Percentiles rank a stretch among this genome's conserved stretches.
These are phyloP conservation scores for Hirtodrosophila trivittata DNA, from an alignment of 2,888 invertebrate genomes.

Conservation along the genomic window DNA sequence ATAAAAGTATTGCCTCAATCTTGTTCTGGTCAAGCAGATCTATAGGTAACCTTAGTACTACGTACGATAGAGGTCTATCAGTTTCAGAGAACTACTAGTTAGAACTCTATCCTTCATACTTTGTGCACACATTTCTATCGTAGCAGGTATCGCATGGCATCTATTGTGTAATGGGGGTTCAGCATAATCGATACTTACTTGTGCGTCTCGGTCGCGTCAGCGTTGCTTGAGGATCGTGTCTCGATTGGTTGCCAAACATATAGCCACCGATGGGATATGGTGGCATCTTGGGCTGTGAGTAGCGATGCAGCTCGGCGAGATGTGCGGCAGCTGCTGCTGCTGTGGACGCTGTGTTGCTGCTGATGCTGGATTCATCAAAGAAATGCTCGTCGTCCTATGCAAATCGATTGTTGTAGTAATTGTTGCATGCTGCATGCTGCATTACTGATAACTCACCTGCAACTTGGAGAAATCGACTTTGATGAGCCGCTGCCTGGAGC, in stretches of 20 bases:
- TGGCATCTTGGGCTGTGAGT: constrained; percentile 83
- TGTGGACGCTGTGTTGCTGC: constrained; percentile 53
- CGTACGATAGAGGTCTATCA: no score
- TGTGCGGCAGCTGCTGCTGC: constrained; percentile 55
- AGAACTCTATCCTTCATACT: constrained; percentile 31
- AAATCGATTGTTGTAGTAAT: constrained; percentile 8
- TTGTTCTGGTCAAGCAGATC: constrained; percentile 2
- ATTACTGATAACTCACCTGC: constrained; percentile 85
- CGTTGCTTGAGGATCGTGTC: constrained; percentile 55
- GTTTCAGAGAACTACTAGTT: constrained; percentile 14
- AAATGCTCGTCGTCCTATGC: constrained; percentile 76
- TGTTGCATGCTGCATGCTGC: constrained; percentile 4
- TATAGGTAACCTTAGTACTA: neutral
- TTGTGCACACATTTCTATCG: constrained; percentile 37
- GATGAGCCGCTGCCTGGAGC: constrained; percentile 87
- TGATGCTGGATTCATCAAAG: constrained; percentile 75
- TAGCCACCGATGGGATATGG: constrained; percentile 83
- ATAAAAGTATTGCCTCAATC: no score
- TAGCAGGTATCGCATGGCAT: neutral
- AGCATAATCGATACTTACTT: constrained; percentile 80
- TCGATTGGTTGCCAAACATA: constrained; percentile 64
- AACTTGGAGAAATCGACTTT: constrained; percentile 93
- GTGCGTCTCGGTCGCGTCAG: constrained; percentile 82
- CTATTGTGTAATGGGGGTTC: constrained; percentile 9
- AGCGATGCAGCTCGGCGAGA: constrained; percentile 70